These are phyloP conservation scores for Trachelus iudaicus DNA, from an alignment of 2,888 invertebrate genomes.

Conservation along the genomic window DNA sequence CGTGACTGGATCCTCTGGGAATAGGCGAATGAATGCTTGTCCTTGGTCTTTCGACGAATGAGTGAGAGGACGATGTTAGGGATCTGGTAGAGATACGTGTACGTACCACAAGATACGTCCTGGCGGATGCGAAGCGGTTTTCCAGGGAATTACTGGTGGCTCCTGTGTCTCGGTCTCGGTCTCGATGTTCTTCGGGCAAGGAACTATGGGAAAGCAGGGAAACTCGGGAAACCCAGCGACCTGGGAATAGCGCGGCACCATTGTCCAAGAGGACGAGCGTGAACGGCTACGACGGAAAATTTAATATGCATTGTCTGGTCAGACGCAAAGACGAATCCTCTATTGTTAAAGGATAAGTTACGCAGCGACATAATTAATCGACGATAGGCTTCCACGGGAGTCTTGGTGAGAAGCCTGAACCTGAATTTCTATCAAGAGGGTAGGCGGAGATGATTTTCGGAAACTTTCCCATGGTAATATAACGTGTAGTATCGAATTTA, in stretches of 20 bases:
- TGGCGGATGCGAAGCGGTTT: not conserved
- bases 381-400: not conserved
- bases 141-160: not conserved
- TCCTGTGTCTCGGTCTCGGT: not conserved
- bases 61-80: not conserved
- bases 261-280: conserved; percentile 36
- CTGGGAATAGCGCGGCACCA: conserved; percentile 40
- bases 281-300: conserved; percentile 37
- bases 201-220: not conserved
- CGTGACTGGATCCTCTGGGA: conserved; percentile 7
- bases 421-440: not conserved
- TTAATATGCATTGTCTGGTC: conserved; percentile 58
- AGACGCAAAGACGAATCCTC: conserved; percentile 45
- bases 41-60: not conserved
- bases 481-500: not conserved
- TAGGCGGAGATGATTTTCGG: not conserved
- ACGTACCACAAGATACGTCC: not conserved
- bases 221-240: conserved; percentile 32
- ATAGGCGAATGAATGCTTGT: conserved; percentile 39
- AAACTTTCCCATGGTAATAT: not conserved
- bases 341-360: conserved; percentile 50
- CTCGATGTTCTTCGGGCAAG: not conserved
- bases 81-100: not conserved
- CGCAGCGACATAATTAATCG: conserved; percentile 53
- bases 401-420: not conserved